Base-by-base conservation (phyloP, 2,797 vertebrate genomes). In the Schizopygopsis malacanthus region DNA sequence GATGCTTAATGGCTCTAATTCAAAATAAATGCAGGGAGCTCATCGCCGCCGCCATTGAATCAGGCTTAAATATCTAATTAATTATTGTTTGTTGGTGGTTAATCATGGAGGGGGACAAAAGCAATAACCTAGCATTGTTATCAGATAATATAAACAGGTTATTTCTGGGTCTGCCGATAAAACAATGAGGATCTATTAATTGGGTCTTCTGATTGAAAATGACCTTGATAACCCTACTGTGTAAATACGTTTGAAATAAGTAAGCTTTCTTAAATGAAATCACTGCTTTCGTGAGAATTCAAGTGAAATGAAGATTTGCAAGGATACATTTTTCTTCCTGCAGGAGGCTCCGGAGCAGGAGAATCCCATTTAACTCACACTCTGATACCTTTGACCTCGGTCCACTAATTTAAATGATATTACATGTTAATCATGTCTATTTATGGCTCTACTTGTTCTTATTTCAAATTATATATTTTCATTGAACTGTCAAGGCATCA, bases 41-140 rank as follows among this genome's bases (percentile, higher is more conserved):
- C 73, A 39, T 50, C 80, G 72, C 85, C 59, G 50, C 33, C 80
- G 28, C 76, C 47, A 89, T 89, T 88, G 88, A 86, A 87, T 83
- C 82, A 72, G 67, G 86, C 86, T 87, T 87, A 90, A 91, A 88
- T 87, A 87, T 90, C 86, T 37, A 89, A 90, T 91, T 88, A 90
- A 90, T 90, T 91, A 90, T 88, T 87, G 86, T 91, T 90, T 91
- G 89, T 87, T 87, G 65, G 86, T 87, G 84, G 85, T 84, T 91
- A 90, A 89, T 87, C 89, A 54, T 67, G 85, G 86, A 82, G 80
- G 41, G 33, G 81, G 84, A 86, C 87, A 71, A 87, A 86, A 81
- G 87, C 86, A 90, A 89, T 89, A 89, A 84, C 78, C 81, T 86
- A 54, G 75, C 81, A 81, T 88, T 89, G 88, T 88, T 86, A 52